Evolutionary conservation across 2,888 invertebrate genomes (phyloP), one percentile per base, ranked within the genome.

Genomic region (Fragum fragum): DNA sequence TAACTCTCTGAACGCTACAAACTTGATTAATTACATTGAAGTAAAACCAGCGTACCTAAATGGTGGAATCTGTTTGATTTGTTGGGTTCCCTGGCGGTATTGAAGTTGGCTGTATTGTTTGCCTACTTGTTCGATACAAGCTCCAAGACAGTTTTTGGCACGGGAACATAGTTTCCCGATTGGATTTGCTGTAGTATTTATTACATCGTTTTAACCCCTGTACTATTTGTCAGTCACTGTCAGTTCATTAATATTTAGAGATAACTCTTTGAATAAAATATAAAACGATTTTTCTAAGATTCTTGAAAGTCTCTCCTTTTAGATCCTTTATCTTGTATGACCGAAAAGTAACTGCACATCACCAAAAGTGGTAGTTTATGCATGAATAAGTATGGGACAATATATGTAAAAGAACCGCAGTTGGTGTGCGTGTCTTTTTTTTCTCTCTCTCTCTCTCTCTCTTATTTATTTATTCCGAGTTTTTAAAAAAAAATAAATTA

Each of bases 191-290:
- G 36, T 32, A 36, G 26, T 71, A 71, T 71, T 71, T 57, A 71
- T 71, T 71, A 57, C 53, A 71, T 28, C 55, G 39, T 29, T 57
- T 71, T 57, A 55, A 71, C 70, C 70, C n/a, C 29, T 70, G 52
- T 29, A 53, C 70, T 26, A 21, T 16, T 23, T 70, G 70, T 53
- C 53, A 70, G 32, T 29, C 70, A 26, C 29, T 70, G 70, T 52
- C 53, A 28, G 26, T 52, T 52, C 53, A 53, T 52, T 53, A 53
- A 70, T 53, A 70, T 28, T 66, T 42, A 7, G 14, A 9, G 32
- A 36, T 36, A 36, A 36, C 32, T 9, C 32, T 9, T 36, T 3
- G 32, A 36, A 36, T 36, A 36, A 36, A 36, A 36, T 36, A 36
- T 36, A n/a, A n/a, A n/a, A n/a, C n/a, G n/a, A n/a, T n/a, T n/a